Evolutionary conservation across 2,888 invertebrate species (phyloP).

Genomic region (Cheilosia scutellata): DNA sequence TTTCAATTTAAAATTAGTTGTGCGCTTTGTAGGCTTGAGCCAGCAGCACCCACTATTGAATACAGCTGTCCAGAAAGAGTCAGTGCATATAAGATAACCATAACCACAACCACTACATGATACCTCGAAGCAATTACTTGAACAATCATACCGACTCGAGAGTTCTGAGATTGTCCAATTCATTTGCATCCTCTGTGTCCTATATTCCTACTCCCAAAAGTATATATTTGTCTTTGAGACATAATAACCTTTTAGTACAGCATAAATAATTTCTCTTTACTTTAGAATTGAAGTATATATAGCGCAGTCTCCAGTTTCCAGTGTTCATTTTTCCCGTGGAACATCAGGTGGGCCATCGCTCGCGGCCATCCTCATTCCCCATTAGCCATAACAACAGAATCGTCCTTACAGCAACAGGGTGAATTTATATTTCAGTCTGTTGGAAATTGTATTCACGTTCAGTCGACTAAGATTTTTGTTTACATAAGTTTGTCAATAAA

Average conservation of each 20-base stretch:
- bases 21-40: no score
- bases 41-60: no score
- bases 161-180: not conserved
- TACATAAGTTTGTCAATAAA: not conserved
- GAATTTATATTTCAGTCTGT: conserved; percentile 27
- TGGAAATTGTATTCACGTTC: conserved; percentile 10
- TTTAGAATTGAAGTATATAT: not conserved
- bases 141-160: no score
- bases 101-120: no score
- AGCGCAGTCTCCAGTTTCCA: conserved; percentile 44
- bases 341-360: conserved; percentile 21
- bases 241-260: conserved; percentile 10
- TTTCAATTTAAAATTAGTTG: no score
- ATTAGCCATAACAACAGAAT: not conserved
- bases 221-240: not conserved
- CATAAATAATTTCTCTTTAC: not conserved
- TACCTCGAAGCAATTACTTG: no score
- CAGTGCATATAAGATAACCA: no score
- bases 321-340: conserved; percentile 43
- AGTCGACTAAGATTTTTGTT: not conserved
- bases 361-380: not conserved
- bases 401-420: conserved; percentile 25
- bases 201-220: not conserved
- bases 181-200: not conserved
- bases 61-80: no score